Conservation (phyloP, 92 coral and sea anemone genomes). For the Paragorgia papillata region DNA sequence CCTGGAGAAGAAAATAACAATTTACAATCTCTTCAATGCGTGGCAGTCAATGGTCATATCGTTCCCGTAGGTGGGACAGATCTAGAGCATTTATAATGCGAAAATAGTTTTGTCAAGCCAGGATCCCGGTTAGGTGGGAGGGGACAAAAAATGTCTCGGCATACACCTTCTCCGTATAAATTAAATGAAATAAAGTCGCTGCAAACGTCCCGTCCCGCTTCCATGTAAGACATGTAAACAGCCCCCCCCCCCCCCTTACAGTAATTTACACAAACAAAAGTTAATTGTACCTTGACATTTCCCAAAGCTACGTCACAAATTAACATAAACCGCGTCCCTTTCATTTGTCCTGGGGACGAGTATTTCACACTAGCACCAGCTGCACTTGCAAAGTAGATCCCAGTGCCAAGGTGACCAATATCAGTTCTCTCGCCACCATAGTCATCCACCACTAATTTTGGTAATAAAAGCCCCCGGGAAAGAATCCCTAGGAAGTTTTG, state of each 20-base stretch:
- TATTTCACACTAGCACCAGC: conserved; percentile 90
- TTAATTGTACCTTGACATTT: conserved; percentile 64
- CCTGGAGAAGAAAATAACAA: conserved; percentile 42
- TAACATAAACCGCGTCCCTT: conserved; percentile 83
- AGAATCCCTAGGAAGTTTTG: conserved; percentile 11
- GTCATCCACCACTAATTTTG: conserved; percentile 91
- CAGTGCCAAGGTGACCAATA: conserved; percentile 89
- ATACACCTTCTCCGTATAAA: too few relatives aligned
- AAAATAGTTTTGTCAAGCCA: too few relatives aligned
- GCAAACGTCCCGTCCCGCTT: too few relatives aligned
- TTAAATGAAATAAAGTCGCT: too few relatives aligned
- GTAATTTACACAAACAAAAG: too few relatives aligned
- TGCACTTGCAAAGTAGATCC: conserved; percentile 84
- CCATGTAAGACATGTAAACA: too few relatives aligned
- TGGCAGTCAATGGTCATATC: too few relatives aligned
- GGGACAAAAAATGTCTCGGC: too few relatives aligned
- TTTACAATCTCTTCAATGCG: background rate
- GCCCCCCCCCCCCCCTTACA: too few relatives aligned
- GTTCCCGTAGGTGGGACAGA: too few relatives aligned
- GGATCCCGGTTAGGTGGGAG: too few relatives aligned
- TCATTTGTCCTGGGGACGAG: conserved; percentile 73
- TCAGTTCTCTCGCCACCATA: conserved; percentile 93
- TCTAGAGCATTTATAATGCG: too few relatives aligned
- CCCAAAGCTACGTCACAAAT: conserved; percentile 92
- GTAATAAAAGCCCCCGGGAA: conserved; percentile 83